Base-by-base conservation (phyloP, 2,113 vertebrate species). In the Machaerirhynchus nigripectus region DNA sequence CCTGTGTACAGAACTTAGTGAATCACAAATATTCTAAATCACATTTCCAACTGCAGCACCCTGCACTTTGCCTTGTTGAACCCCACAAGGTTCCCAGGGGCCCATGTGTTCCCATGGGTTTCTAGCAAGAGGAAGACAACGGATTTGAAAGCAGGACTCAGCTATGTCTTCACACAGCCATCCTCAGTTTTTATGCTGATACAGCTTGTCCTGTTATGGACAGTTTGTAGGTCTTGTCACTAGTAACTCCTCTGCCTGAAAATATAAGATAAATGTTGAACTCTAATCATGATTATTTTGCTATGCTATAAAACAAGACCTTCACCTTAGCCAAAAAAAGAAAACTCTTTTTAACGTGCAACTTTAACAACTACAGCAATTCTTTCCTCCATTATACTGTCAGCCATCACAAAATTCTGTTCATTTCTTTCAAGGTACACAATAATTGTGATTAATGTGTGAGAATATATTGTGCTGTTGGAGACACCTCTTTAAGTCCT, bases 341-440 rank as follows among this genome's bases (percentile, higher is more conserved):
- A 42, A 50, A 19, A 6, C 1, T 17, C 3, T 8, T 68, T 82
- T 26, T 15, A 35, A 82, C 40, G 3, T 37, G 5, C 9, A 44
- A 5, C 8, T 5, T 0, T 49, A 68, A 31, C 16, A 88, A 57
- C 7, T 9, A 9, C 1, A 0, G 3, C 19, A 53, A 13, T 46
- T 67, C 18, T 35, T 33, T 24, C 1, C 24, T 6, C 2, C 12
- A 12, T 42, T 79, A 14, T 49, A 28, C 16, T 64, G 57, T 80
- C 28, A 67, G 23, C 26, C n/a, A 39, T 33, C n/a, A 42, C 6
- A 77, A 40, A 81, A 8, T 40, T 60, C 16, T 33, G 5, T 2
- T 85, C 4, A 17, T 60, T 74, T 93, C 0, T 52, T 79, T 83
- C 46, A 67, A 75, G 2, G 7, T 31, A 52, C 3, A 30, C 2